Evolutionary conservation across 2,113 vertebrate species (phyloP).

Genomic region (Petrocephalus microphthalmus): DNA sequence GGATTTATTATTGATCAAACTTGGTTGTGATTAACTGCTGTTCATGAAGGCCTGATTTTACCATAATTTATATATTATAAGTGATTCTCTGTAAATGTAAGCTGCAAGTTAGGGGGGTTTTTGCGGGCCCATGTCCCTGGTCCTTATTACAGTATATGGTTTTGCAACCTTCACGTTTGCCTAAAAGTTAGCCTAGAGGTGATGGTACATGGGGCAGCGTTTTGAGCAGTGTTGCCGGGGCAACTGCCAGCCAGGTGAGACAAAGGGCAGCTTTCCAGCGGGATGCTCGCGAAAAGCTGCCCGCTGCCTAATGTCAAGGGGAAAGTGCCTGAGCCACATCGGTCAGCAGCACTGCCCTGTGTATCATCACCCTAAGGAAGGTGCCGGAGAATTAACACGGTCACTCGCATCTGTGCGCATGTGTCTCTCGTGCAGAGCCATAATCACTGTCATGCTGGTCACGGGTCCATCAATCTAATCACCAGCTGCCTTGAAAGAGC

Average conservation of each 20-base stretch:
- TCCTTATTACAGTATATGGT: not conserved
- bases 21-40: not conserved
- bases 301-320: not conserved
- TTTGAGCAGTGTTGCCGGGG: not conserved
- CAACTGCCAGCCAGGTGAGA: not conserved
- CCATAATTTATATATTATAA: not conserved
- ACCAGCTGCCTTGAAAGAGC: not conserved
- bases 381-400: too few species aligned
- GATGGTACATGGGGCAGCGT: not conserved
- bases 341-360: not conserved
- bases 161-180: not conserved
- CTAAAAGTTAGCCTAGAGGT: not conserved
- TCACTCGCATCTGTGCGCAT: too few species aligned
- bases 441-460: too few species aligned
- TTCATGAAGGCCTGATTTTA: not conserved
- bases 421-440: too few species aligned
- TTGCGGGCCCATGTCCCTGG: not conserved
- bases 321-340: not conserved
- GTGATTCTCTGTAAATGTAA: not conserved
- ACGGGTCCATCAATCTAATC: not conserved
- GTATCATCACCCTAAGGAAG: not conserved
- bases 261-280: not conserved
- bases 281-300: not conserved
- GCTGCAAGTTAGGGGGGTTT: not conserved
- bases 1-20: not conserved